A percentile compares a stretch with the other conserved stretches of the same genome.
These are phyloP conservation scores for Hoplodrina ambigua DNA, from an alignment of 2,888 invertebrate genomes.

Conservation along the genomic window DNA sequence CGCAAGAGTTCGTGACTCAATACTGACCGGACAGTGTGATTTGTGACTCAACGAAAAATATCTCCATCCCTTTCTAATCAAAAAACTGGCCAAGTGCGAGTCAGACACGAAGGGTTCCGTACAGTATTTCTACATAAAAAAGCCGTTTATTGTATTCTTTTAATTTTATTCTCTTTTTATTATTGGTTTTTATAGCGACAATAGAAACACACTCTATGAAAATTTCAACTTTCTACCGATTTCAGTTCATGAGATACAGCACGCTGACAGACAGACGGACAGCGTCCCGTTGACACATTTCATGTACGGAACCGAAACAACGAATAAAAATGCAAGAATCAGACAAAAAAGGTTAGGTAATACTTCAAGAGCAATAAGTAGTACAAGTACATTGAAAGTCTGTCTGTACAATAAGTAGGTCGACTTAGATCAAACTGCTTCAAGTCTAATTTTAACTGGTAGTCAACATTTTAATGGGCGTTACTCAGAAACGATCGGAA, in stretches of 20 bases:
- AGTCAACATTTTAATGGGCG: conserved; percentile 62
- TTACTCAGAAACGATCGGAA: conserved; percentile 67
- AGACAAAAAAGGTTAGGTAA: conserved; percentile 57
- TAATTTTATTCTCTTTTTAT: too few relatives aligned
- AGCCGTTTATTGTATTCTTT: too few relatives aligned
- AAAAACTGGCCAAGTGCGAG: conserved; percentile 20
- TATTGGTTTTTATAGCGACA: too few relatives aligned
- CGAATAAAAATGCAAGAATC: conserved; percentile 52
- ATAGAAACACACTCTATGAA: too few relatives aligned
- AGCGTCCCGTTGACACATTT: too few relatives aligned
- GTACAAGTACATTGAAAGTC: conserved; percentile 50
- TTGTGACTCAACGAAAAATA: conserved; percentile 72
- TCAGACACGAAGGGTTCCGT: too few relatives aligned
- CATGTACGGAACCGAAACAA: background rate
- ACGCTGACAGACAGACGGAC: too few relatives aligned
- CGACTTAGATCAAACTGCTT: conserved; percentile 67
- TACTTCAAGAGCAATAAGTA: conserved; percentile 43
- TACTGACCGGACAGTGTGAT: conserved; percentile 64
- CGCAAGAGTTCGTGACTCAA: conserved; percentile 78
- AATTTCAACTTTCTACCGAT: too few relatives aligned
- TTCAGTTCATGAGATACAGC: too few relatives aligned
- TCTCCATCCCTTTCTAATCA: conserved; percentile 63
- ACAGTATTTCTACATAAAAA: too few relatives aligned
- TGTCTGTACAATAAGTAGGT: conserved; percentile 61
- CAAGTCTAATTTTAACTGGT: conserved; percentile 70